Conservation (phyloP, 2,797 vertebrate species). For the Otolemur crassicaudatus region DNA sequence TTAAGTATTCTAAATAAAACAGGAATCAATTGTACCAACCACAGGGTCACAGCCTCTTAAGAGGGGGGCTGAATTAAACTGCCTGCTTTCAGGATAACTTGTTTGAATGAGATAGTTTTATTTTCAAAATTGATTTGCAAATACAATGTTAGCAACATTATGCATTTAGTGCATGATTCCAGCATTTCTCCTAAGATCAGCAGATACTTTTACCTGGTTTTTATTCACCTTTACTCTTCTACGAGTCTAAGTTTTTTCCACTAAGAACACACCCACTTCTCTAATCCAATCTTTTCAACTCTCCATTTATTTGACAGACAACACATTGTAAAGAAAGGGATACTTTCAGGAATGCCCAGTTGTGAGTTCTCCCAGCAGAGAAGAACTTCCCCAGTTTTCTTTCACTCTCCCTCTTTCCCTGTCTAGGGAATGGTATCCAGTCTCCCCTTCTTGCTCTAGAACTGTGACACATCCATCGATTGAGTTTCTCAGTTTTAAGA, state of each 20-base stretch:
- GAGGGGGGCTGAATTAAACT: not conserved
- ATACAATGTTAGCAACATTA: not conserved
- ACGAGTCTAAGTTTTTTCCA: not conserved
- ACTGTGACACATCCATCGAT: not conserved
- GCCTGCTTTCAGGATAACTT: not conserved
- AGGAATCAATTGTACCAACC: fast-evolving
- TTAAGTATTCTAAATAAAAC: not conserved
- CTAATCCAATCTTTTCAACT: fast-evolving
- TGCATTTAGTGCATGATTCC: not conserved
- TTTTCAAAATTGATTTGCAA: not conserved
- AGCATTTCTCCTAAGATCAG: not conserved
- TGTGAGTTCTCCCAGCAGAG: not conserved
- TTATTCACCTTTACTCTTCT: not conserved
- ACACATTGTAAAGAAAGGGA: fast-evolving
- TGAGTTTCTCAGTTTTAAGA: not conserved
- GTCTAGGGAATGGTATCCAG: not conserved
- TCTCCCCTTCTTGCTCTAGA: not conserved
- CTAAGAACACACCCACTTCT: fast-evolving
- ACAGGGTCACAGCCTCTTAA: fast-evolving
- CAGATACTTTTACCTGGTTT: fast-evolving
- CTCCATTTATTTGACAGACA: fast-evolving
- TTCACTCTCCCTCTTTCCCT: not conserved
- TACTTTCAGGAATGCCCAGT: fast-evolving
- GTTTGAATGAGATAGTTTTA: not conserved
- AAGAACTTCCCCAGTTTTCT: not conserved